Evolutionary conservation across 2,888 invertebrate species (phyloP), one percentile per base, ranked within the genome.

Genomic region (Hipparchia semele): DNA sequence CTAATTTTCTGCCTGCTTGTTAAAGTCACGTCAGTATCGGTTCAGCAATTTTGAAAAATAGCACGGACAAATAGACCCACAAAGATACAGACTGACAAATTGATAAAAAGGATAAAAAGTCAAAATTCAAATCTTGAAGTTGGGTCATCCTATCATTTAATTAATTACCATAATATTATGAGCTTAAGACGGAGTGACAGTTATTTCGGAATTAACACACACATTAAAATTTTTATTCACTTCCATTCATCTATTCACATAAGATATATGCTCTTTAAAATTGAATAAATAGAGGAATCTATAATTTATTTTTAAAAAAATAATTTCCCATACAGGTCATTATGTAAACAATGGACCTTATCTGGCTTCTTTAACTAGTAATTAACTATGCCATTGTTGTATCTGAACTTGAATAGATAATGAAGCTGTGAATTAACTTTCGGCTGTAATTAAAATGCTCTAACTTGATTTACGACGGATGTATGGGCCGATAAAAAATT

Each of bases 371-470:
- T 75, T 76, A 60, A 76, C 72, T 72, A 74, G 56, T 70, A 70
- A 74, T 76, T 74, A 76, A 74, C 65, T 65, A 39, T 51, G 51
- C 70, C 68, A 72, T 68, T 62, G 75, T 68, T 71, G 68, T 73
- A 69, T 61, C 53, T 33, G 60, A 74, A 70, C 62, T 71, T 65
- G 74, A 68, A 70, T 73, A 72, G 68, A 65, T 74, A 75, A 66
- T 74, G 70, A 74, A 61, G 60, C 39, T 33, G 56, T 75, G 71
- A 73, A 75, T 75, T 67, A 67, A 72, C 70, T 67, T 53, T 39
- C 46, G 65, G 64, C 39, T 68, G 71, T 68, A 72, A 76, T 72
- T 74, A 74, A 72, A 62, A 66, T 56, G 67, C 72, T n/a, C 58
- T 65, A 60, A 62, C 33, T 71, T 75, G 72, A 74, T 75, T 72